Evolutionary conservation across 2,888 invertebrate species (phyloP).

Genomic region (Protophormia terraenovae): DNA sequence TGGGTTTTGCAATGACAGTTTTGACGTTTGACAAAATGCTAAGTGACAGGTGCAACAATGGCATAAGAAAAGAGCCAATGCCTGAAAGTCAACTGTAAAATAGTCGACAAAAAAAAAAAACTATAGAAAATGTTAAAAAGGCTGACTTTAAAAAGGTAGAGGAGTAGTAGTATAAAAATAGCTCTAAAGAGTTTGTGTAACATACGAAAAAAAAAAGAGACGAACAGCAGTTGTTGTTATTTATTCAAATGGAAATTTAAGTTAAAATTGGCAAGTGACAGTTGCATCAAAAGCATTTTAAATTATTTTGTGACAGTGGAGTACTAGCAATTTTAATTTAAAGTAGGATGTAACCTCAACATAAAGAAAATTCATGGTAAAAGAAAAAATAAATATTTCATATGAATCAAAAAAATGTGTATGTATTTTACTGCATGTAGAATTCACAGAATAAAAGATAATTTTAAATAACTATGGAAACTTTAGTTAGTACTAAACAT

Average conservation of each 20-base stretch:
- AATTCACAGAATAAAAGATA: too few relatives aligned
- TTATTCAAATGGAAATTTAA: constrained; percentile 58
- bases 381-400: constrained; percentile 7
- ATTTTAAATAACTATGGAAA: too few relatives aligned
- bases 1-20: constrained; percentile 53
- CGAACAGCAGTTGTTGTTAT: constrained; percentile 2
- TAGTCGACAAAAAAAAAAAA: constrained; percentile 1
- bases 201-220: not conserved
- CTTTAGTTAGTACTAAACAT: too few relatives aligned
- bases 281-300: constrained; percentile 50
- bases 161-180: not conserved
- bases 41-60: constrained; percentile 67
- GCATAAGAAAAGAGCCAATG: constrained; percentile 58
- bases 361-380: constrained; percentile 1
- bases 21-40: constrained; percentile 68
- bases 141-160: not conserved
- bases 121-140: not conserved
- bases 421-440: not conserved
- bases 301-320: constrained; percentile 14
- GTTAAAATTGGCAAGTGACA: constrained; percentile 58
- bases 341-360: not conserved
- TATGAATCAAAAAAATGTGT: not conserved
- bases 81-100: constrained; percentile 55
- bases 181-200: not conserved
- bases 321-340: constrained; percentile 17